phyloP scores from a whole-genome alignment of 2,113 vertebrate genomes.

The Colaptes auratus region DNA sequence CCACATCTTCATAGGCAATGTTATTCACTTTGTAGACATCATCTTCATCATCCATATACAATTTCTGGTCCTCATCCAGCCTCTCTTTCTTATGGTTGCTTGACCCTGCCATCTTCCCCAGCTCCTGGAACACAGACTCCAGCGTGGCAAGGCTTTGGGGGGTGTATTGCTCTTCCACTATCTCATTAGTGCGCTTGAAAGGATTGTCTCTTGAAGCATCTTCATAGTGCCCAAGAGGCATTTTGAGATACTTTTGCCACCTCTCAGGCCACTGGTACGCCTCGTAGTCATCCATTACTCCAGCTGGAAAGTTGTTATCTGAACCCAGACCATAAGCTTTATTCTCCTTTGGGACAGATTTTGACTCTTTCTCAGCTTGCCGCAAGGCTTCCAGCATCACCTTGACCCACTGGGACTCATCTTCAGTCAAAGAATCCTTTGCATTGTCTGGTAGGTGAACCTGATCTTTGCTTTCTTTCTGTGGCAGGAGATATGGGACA shows the following conservation, averaged over 20 bases:
- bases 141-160: slow-evolving; percentile 93
- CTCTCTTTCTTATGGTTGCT: slow-evolving; percentile 79
- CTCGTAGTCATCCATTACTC: slow-evolving; percentile 81
- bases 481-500: slow-evolving; percentile 75
- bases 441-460: slow-evolving; percentile 60
- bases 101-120: slow-evolving; percentile 83
- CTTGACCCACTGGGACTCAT: slow-evolving; percentile 87
- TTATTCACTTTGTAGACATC: slow-evolving; percentile 85
- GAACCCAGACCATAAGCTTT: slow-evolving; percentile 78
- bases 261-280: slow-evolving; percentile 80
- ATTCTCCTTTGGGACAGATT: slow-evolving; percentile 65
- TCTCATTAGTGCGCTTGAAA: slow-evolving; percentile 93
- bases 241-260: slow-evolving; percentile 76
- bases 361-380: slow-evolving; percentile 83
- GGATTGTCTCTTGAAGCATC: slow-evolving; percentile 87
- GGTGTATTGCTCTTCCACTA: slow-evolving; percentile 93
- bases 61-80: slow-evolving; percentile 84
- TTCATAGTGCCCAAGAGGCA: slow-evolving; percentile 83
- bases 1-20: slow-evolving; percentile 86
- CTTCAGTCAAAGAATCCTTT: slow-evolving; percentile 80
- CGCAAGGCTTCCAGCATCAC: slow-evolving; percentile 86
- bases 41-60: slow-evolving; percentile 83
- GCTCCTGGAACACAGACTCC: slow-evolving; percentile 93
- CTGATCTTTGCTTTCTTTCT: slow-evolving; percentile 79
- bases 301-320: slow-evolving; percentile 73